Conservation (phyloP, 1,140 invertebrate species). For the Platorchestia sp. region DNA sequence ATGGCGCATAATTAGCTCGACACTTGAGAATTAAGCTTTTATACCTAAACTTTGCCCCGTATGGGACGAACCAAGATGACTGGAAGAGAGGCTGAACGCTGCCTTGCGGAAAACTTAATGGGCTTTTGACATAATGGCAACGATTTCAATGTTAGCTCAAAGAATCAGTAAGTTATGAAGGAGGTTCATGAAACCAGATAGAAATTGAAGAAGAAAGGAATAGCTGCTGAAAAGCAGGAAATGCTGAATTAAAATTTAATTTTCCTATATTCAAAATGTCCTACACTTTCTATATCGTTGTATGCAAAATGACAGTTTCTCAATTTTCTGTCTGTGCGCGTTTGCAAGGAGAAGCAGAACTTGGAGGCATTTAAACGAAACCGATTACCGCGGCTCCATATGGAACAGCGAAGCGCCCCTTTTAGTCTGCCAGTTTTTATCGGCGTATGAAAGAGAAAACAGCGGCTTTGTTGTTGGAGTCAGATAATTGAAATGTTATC, state of each 20-base stretch:
- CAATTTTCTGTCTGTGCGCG: background rate
- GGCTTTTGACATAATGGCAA: background rate
- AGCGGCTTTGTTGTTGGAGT: constrained; percentile 52
- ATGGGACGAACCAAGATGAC: background rate
- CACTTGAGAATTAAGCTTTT: background rate
- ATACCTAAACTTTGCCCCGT: background rate
- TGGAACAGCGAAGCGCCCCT: background rate
- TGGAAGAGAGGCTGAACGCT: background rate
- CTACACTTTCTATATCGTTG: too few relatives aligned
- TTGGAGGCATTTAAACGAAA: background rate
- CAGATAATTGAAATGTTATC: constrained; percentile 55
- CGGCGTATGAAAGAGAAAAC: constrained; percentile 48
- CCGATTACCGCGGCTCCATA: background rate
- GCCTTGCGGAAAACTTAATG: background rate
- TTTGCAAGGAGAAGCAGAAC: background rate
- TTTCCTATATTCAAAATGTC: too few relatives aligned
- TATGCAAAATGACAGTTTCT: background rate
- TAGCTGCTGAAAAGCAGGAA: too few relatives aligned
- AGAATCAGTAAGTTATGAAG: too few relatives aligned
- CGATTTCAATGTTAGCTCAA: too few relatives aligned
- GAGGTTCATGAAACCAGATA: too few relatives aligned
- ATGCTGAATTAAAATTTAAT: too few relatives aligned
- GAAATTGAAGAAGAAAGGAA: too few relatives aligned
- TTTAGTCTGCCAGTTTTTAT: constrained; percentile 23
- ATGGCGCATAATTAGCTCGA: constrained; percentile 12